Percentiles rank a stretch among this genome's conserved stretches.
These are phyloP conservation scores for Anoplophora glabripennis DNA, from an alignment of 1,140 invertebrate genomes.

Conservation along the genomic window DNA sequence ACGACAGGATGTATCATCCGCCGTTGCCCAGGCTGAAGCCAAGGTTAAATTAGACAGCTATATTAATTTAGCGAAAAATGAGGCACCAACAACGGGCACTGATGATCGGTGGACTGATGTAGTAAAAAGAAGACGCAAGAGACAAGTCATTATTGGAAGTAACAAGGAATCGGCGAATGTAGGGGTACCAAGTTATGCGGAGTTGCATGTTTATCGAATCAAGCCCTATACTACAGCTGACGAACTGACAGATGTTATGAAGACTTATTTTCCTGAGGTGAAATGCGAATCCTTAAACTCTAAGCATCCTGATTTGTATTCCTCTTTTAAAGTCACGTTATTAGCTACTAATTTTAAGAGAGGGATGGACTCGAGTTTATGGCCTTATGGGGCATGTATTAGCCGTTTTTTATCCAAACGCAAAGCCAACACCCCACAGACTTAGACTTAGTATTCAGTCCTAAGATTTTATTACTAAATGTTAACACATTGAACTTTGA, in stretches of 20 bases:
- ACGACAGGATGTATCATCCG: no score
- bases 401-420: slow-evolving; percentile 3
- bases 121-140: slow-evolving; percentile 4
- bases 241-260: background rate
- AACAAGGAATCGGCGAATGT: slow-evolving; percentile 1
- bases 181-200: slow-evolving; percentile 1
- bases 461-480: no score
- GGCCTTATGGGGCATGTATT: slow-evolving; percentile 2
- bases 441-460: no score
- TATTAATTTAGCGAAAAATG: no score
- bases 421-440: no score
- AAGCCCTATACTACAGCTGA: background rate
- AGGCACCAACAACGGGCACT: background rate
- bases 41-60: no score
- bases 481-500: no score
- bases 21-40: no score
- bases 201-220: background rate
- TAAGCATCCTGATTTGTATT: slow-evolving; percentile 1
- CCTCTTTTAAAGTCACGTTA: slow-evolving; percentile 1
- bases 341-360: slow-evolving; percentile 1
- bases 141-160: slow-evolving; percentile 3
- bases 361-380: background rate
- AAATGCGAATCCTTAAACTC: background rate
- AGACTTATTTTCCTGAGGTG: background rate
- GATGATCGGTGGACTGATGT: background rate